These are phyloP conservation scores for Hippocampus comes DNA, from an alignment of 2,113 vertebrate species.

Conservation along the genomic window DNA sequence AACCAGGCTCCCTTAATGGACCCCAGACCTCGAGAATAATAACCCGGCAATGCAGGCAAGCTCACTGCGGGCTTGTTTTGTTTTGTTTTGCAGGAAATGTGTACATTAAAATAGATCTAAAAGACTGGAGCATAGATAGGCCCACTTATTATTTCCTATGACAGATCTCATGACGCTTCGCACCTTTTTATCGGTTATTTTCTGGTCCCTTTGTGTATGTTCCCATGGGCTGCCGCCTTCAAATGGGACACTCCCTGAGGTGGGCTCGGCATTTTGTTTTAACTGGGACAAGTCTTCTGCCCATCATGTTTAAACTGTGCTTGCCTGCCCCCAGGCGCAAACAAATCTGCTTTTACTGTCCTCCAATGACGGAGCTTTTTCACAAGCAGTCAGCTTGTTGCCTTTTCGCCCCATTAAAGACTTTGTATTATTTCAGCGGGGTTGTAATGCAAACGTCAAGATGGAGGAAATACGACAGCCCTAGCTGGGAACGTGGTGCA, in stretches of 20 bases:
- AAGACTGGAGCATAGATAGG: slow-evolving; percentile 34
- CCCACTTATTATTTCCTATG: background rate
- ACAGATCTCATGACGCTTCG: slow-evolving; percentile 16
- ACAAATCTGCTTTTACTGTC: background rate
- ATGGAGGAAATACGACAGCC: slow-evolving; percentile 18
- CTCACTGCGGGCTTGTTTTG: slow-evolving; percentile 19
- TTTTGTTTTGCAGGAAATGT: slow-evolving; percentile 6
- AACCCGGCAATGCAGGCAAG: slow-evolving; percentile 23
- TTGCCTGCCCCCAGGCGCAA: background rate
- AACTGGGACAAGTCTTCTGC: slow-evolving; percentile 27
- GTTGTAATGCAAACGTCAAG: slow-evolving; percentile 37
- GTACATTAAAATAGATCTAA: background rate
- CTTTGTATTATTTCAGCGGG: slow-evolving; percentile 13
- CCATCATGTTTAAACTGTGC: slow-evolving; percentile 13
- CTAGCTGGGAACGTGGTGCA: background rate
- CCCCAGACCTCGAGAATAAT: slow-evolving; percentile 20
- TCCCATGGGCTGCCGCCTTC: slow-evolving; percentile 24
- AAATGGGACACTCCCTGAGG: slow-evolving; percentile 53
- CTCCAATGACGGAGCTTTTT: slow-evolving; percentile 17
- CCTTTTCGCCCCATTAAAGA: background rate
- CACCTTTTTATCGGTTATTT: slow-evolving; percentile 39
- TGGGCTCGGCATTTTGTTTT: slow-evolving; percentile 52
- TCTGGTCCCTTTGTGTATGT: slow-evolving; percentile 40
- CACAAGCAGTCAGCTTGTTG: background rate
- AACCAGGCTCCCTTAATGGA: slow-evolving; percentile 31